Percentiles rank a stretch among this genome's conserved stretches.
phyloP scores from a whole-genome alignment of 2,888 invertebrate species.

The Parapristionchus giblindavisi region DNA sequence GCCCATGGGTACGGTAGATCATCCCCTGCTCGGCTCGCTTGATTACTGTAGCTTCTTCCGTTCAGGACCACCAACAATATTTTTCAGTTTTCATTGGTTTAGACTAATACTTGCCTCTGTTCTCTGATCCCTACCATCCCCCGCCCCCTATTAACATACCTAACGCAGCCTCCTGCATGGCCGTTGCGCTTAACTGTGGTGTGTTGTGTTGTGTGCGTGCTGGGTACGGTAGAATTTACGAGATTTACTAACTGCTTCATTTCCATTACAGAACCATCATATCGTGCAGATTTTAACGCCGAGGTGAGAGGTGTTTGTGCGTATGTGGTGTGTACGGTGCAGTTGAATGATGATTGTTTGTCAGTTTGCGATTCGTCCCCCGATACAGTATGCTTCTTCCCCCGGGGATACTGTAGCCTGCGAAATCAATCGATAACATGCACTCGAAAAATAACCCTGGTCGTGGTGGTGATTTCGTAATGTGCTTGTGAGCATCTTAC shows the following conservation, averaged over 20 bases:
- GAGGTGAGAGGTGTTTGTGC: neutral
- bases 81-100: neutral
- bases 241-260: neutral
- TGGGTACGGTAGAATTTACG: neutral
- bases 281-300: conserved; percentile 24
- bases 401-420: neutral
- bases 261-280: conserved; percentile 13
- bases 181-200: no score
- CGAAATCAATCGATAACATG: neutral
- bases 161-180: no score
- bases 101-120: no score
- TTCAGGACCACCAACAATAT: neutral
- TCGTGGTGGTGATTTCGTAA: neutral
- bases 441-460: neutral
- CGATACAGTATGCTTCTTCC: no score
- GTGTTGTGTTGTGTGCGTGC: neutral
- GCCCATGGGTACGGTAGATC: neutral
- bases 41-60: neutral
- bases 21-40: neutral
- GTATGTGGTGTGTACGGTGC: conserved; percentile 7
- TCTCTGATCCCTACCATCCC: neutral
- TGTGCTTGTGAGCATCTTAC: neutral
- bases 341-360: no score
- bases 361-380: no score
- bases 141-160: no score